Evolutionary conservation across 2,888 invertebrate species (phyloP), one percentile per base, ranked within the genome.

Genomic region (Macrosoma leucophasiata): DNA sequence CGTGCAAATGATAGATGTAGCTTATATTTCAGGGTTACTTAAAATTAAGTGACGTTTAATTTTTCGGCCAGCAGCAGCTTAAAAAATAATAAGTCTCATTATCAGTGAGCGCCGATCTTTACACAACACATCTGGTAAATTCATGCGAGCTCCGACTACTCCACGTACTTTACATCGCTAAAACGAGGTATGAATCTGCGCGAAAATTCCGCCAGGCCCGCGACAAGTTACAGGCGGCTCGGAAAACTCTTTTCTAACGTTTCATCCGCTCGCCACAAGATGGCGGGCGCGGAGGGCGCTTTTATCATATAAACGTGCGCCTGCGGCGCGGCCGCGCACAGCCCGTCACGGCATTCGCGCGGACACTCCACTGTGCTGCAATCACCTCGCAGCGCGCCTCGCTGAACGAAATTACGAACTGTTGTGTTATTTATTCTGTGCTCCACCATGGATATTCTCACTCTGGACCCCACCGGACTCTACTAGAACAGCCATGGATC

Each of bases 401-500:
- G 39, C 58, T 54, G 55, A 60, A 62, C 61, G 58, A 47, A 42
- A 34, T 51, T 51, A 62, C 69, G 63, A 65, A 69, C 58, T 60
- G 32, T 57, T 64, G 70, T 72, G 72, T 58, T 66, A 57, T n/a
- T n/a, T n/a, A n/a, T 40, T 53, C 62, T 73, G 79, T 77, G 77
- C 61, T 63, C 28, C 40, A 58, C 40, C 58, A 84, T 82, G 82
- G 77, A 81, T 71, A 74, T 78, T 55, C 56, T 71, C 44, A 70
- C 75, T 28, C 50, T 84, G 61, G 82, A 84, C 60, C 82, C 82
- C 8, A 84, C 82, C 53, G 82, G 81, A 70, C 81, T 81, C 33
- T 82, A 84, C 51, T 82, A 68, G 58, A 37, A 40, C 19, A 21
- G 36, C 41, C 37, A 79, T 82, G 79, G 74, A 76, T 43, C 46